Percentiles rank a stretch among this genome's conserved stretches.
Conservation (phyloP, 2,113 vertebrate species). For the Takifugu flavidus region DNA sequence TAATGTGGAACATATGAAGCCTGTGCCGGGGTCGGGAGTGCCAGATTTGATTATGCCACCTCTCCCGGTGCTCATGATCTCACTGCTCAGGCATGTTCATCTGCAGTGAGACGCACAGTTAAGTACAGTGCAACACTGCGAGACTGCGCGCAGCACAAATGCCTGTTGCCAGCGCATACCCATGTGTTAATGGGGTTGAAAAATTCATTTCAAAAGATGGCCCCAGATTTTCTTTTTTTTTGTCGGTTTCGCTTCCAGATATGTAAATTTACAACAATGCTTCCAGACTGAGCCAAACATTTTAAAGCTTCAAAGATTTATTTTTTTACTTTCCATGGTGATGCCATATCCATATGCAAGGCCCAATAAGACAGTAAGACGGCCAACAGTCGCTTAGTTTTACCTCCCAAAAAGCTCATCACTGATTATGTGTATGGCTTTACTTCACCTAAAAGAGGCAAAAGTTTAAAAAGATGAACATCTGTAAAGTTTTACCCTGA, state of each 20-base stretch:
- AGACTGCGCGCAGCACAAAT: neutral
- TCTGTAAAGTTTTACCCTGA: neutral
- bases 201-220: neutral
- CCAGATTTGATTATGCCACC: conserved; percentile 81
- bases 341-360: neutral
- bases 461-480: too few relatives aligned
- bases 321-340: neutral
- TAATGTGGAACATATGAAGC: conserved; percentile 84
- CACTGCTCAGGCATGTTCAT: conserved; percentile 74
- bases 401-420: conserved; percentile 36
- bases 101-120: conserved; percentile 22
- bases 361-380: too few relatives aligned
- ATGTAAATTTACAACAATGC: too few relatives aligned
- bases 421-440: conserved; percentile 15
- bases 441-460: conserved; percentile 5
- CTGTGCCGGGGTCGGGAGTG: conserved; percentile 62
- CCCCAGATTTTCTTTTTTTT: too few relatives aligned
- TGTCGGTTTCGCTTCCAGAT: too few relatives aligned
- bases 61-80: conserved; percentile 78
- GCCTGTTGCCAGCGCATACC: too few relatives aligned
- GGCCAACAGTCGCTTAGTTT: conserved; percentile 32
- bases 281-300: too few relatives aligned
- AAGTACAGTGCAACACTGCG: neutral
- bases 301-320: neutral
- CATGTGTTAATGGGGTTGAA: too few relatives aligned